Percentiles rank a stretch among this genome's conserved stretches.
Conservation (phyloP, 30 jellyfish, hydroid and myxozoan species). For the Aurelia sp. region DNA sequence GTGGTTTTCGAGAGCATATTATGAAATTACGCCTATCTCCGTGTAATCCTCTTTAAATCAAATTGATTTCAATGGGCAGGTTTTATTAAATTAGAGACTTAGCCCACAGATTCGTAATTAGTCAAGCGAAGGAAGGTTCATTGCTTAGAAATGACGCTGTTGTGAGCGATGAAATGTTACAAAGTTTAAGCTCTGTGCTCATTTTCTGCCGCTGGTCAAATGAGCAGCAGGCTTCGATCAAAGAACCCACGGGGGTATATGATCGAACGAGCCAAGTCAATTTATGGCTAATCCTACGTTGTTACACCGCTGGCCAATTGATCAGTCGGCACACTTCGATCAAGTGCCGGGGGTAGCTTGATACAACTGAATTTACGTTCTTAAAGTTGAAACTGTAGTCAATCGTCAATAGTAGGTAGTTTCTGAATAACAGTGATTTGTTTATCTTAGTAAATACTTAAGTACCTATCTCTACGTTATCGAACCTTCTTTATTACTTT, state of each 20-base stretch:
- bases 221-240: conserved; percentile 24
- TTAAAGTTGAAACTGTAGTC: no score
- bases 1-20: conserved; percentile 73
- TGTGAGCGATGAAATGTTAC: no score
- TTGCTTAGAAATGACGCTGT: conserved; percentile 38
- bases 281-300: background rate
- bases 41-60: conserved; percentile 70
- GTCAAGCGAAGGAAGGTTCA: conserved; percentile 56
- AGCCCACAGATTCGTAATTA: conserved; percentile 56
- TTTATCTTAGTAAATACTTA: no score
- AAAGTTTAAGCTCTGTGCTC: no score
- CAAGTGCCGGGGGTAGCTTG: conserved; percentile 26
- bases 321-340: conserved; percentile 26
- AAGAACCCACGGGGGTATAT: background rate
- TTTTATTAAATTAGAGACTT: conserved; percentile 62
- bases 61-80: conserved; percentile 70
- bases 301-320: conserved; percentile 62
- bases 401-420: no score
- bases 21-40: conserved; percentile 64
- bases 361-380: no score
- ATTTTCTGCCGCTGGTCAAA: conserved; percentile 58
- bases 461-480: no score
- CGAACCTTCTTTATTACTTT: no score
- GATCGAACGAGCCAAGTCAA: no score
- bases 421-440: no score